Conservation (phyloP, 2,888 invertebrate species). For the Mesorhabditis belari region DNA sequence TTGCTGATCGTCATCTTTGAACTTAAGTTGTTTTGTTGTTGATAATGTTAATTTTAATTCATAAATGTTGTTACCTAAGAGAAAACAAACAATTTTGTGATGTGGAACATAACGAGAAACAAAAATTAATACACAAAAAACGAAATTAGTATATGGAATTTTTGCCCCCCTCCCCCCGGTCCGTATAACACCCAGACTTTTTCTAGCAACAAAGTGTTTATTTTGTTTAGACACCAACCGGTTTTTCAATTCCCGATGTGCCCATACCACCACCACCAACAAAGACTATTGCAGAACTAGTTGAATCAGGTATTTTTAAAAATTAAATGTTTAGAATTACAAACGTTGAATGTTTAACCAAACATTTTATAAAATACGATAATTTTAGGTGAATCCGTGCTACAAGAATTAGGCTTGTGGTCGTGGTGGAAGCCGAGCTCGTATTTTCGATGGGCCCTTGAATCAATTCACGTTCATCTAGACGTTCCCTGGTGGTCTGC, state of each 20-base stretch:
- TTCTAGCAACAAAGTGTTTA: background rate
- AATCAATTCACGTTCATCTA: constrained; percentile 72
- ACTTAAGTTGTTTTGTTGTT: too few relatives aligned
- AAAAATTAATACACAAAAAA: too few relatives aligned
- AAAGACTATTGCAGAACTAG: background rate
- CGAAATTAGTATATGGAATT: too few relatives aligned
- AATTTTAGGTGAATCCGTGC: constrained; percentile 28
- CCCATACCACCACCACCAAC: background rate
- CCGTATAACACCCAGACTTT: too few relatives aligned
- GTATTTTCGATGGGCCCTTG: constrained; percentile 72
- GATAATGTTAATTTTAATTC: too few relatives aligned
- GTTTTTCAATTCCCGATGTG: background rate
- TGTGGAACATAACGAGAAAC: too few relatives aligned
- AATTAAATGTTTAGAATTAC: too few relatives aligned
- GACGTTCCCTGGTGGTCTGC: constrained; percentile 90
- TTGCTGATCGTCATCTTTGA: too few relatives aligned
- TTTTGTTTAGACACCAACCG: background rate
- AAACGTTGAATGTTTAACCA: too few relatives aligned
- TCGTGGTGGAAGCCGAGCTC: constrained; percentile 73
- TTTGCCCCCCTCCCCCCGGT: too few relatives aligned
- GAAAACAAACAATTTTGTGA: too few relatives aligned
- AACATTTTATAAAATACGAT: background rate
- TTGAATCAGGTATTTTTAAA: background rate
- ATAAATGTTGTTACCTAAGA: too few relatives aligned
- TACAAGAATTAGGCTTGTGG: constrained; percentile 43